Evolutionary conservation across 2,113 vertebrate species (phyloP).

Genomic region (Gobius niger): DNA sequence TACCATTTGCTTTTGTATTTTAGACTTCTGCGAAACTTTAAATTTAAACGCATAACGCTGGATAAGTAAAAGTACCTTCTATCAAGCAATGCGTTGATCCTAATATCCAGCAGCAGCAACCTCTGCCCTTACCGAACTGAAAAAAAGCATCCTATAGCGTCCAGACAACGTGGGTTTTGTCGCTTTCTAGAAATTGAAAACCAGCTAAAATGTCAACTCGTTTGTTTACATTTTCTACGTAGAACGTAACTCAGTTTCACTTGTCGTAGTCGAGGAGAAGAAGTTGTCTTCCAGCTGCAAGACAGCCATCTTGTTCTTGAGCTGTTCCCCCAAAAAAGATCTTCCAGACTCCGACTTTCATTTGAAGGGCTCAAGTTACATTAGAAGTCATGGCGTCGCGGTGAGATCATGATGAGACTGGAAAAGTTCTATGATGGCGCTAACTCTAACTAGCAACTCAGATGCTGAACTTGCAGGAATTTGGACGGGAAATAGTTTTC

Average conservation of each 20-base stretch:
- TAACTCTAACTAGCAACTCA: too few species aligned
- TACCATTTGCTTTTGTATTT: not conserved
- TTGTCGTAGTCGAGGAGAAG: constrained; percentile 34
- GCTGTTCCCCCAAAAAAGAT: constrained; percentile 47
- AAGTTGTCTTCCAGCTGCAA: constrained; percentile 44
- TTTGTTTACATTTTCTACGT: not conserved
- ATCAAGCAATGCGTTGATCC: not conserved
- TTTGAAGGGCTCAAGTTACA: constrained; percentile 68
- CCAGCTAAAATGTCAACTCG: not conserved
- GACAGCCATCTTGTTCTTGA: constrained; percentile 81
- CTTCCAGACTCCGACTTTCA: constrained; percentile 21
- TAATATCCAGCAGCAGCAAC: not conserved
- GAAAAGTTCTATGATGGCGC: constrained; percentile 26
- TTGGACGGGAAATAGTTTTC: too few species aligned
- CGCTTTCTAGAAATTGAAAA: not conserved
- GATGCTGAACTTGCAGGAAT: too few species aligned
- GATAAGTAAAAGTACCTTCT: too few species aligned
- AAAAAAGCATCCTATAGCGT: not conserved
- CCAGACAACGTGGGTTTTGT: not conserved
- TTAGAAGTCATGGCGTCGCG: constrained; percentile 55
- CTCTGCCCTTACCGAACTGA: constrained; percentile 14
- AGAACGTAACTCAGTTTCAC: constrained; percentile 7
- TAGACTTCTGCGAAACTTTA: too few species aligned
- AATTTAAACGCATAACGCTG: too few species aligned
- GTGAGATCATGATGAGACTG: constrained; percentile 31